Conservation (phyloP, 2,113 vertebrate species). For the Argyrosomus japonicus region DNA sequence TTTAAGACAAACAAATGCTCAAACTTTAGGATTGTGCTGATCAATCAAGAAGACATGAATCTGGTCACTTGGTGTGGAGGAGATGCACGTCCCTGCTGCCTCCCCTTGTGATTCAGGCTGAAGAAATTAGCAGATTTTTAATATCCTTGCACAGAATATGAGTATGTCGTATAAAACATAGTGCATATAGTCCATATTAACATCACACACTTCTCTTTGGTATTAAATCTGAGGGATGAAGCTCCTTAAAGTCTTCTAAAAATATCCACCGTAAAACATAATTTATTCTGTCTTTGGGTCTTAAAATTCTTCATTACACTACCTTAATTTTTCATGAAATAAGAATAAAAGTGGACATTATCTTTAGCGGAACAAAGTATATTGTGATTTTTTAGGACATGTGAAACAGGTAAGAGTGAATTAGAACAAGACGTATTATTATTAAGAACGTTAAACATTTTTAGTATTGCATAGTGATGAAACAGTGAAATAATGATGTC, state of each 20-base stretch:
- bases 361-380: not conserved
- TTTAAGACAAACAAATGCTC: not conserved
- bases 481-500: not conserved
- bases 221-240: slow-evolving; percentile 40
- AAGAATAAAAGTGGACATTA: not conserved
- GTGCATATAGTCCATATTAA: slow-evolving; percentile 11
- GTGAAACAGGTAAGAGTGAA: slow-evolving; percentile 18
- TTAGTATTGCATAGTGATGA: not conserved
- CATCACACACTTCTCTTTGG: slow-evolving; percentile 32
- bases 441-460: not conserved
- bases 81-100: not conserved
- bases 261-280: slow-evolving; percentile 38
- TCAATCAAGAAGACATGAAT: no score
- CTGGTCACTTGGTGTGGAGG: not conserved
- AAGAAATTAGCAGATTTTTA: slow-evolving; percentile 18
- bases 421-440: not conserved
- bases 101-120: not conserved
- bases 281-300: slow-evolving; percentile 37
- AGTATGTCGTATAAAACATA: no score
- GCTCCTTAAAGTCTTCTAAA: slow-evolving; percentile 23
- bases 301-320: slow-evolving; percentile 14
- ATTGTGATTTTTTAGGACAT: not conserved
- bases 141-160: not conserved
- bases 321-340: not conserved
- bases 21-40: not conserved